Evolutionary conservation across 1,140 invertebrate genomes (phyloP).

Genomic region (Agrypnia vestita): DNA sequence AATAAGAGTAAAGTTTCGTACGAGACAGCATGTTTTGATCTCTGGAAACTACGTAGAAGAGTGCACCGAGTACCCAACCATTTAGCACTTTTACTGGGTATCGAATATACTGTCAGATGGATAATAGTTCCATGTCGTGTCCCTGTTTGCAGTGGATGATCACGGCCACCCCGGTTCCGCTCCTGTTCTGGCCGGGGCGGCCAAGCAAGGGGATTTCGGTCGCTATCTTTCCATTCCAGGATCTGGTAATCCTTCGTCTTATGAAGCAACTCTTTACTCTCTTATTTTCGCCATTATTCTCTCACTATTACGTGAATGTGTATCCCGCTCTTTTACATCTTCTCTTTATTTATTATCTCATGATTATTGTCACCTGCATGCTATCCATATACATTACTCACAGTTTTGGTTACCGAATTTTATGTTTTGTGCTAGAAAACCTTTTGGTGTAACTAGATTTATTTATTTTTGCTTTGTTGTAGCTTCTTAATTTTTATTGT

Average conservation of each 20-base stretch:
- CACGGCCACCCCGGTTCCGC: constrained; percentile 68
- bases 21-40: constrained; percentile 17
- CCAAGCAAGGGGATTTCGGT: constrained; percentile 77
- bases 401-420: constrained; percentile 28
- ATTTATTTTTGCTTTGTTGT: constrained; percentile 16
- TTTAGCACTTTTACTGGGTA: not conserved
- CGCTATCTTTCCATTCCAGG: constrained; percentile 83
- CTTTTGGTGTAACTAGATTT: constrained; percentile 26
- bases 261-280: constrained; percentile 41
- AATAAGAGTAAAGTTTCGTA: not conserved
- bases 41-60: not conserved
- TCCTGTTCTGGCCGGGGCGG: constrained; percentile 43
- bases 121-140: constrained; percentile 56
- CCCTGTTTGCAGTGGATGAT: constrained; percentile 75
- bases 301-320: constrained; percentile 42
- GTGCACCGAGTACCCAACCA: not conserved
- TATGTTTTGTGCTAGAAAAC: constrained; percentile 31
- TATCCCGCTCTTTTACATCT: constrained; percentile 20
- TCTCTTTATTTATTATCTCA: not conserved
- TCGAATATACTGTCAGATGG: constrained; percentile 3
- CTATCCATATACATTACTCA: constrained; percentile 17
- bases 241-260: constrained; percentile 72
- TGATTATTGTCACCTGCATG: constrained; percentile 26
- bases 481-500: constrained; percentile 34
- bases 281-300: constrained; percentile 48